Base-by-base conservation (phyloP, 2,888 invertebrate species). In the Gari tellinella region DNA sequence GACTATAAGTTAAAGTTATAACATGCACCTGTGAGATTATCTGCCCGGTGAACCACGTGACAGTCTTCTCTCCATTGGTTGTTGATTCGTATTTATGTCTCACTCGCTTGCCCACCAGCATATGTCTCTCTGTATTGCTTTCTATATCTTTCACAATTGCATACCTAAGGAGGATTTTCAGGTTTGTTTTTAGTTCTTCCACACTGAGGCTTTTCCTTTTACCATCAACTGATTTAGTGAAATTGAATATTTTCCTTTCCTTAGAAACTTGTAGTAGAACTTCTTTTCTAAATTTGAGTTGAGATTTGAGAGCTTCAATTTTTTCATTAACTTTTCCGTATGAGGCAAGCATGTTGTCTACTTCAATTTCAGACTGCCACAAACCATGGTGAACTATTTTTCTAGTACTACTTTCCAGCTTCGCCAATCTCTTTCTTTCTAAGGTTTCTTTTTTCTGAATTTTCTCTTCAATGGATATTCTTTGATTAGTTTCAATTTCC, bases 21-120 rank as follows among this genome's bases (percentile, higher is more conserved):
- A 7, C 4, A 7, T 31, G 31, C 37, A 73, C 73, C 73, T 74
- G 68, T n/a, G 74, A 74, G 31, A 74, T 68, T 21, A 74, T 37
- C 40, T 61, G 64, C 15, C 74, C 74, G 31, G 61, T 68, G 25
- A 60, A 74, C 74, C 74, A 68, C 26, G 38, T 38, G 21, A n/a
- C 7, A 3, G 4, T 14, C 21, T 37, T 25, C 41, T 46, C 38
- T 19, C 55, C 55, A 51, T 60, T 55, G 53, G 55, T 26, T 12
- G n/a, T 37, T 8, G 38, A 43, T 15, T 57, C 23, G 41, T 64
- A 74, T 40, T 46, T 19, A 23, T 65, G 74, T 26, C 31, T 43
- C n/a, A 63, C 53, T 4, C 53, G 15, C 21, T 63, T 63, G 10
- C 63, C 53, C 7, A 63, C 63, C 10, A 52, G 21, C 3, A 53